Evolutionary conservation across 2,113 vertebrate genomes (phyloP), one percentile per base, ranked within the genome.

Genomic region (Triplophysa tibetana): DNA sequence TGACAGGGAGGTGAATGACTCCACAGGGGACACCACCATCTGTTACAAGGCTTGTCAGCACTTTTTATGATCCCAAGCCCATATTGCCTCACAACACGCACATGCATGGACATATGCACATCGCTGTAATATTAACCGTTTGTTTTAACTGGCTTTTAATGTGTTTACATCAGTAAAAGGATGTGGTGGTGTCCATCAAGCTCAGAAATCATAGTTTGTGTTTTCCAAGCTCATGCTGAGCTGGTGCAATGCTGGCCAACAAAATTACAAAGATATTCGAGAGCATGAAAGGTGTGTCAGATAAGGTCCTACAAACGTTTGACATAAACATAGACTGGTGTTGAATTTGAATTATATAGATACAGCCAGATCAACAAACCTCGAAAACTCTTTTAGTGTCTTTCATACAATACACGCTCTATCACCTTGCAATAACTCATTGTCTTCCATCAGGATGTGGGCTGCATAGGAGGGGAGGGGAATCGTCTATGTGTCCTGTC

Each of bases 11-110:
- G 65, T 74, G 78, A 83, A 91, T 56, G 56, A 80, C 79, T 77
- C 88, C 82, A 75, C 68, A 65, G 89, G 88, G 87, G 66, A 80
- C 48, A 54, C 62, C 73, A 81, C 87, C 90, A 90, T 89, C 89
- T 90, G 89, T 81, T 79, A 85, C 76, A 68, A 65, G 81, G 77
- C 86, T 82, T 84, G 83, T 88, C 87, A 84, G 83, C 86, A 81
- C 70, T 84, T 87, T 82, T 87, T 83, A 88, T 74, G 50, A 82
- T 72, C 70, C 70, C 64, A 61, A 72, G 77, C 38, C 56, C 78
- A 80, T 73, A 78, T 73, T 70, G 45, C 43, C 19, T 65, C 13
- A 76, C 60, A 75, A 67, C 45, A 82, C 61, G 52, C 67, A 75
- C 78, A 82, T 81, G 77, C 69, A 76, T 33, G 24, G 77, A 64